Evolutionary conservation across 2,797 vertebrate genomes (phyloP), one percentile per base, ranked within the genome.

Genomic region (Bradypodion ventrale): DNA sequence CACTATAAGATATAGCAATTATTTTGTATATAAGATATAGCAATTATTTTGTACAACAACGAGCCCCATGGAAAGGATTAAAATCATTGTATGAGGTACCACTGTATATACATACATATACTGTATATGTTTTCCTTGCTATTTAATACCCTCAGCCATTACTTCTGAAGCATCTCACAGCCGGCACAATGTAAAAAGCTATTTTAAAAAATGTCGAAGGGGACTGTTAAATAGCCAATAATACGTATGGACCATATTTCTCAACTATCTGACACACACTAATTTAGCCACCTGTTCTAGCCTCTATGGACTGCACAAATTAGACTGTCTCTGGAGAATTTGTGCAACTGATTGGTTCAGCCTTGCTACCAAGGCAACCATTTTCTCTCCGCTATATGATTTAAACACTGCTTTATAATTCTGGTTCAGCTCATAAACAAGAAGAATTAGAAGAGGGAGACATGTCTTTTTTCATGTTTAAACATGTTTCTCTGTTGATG

Each of bases 321-420:
- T 96, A 96, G 94, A 95, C 92, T 89, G 93, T 97, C 96, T 94
- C 94, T 89, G 89, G 95, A 96, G 96, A 97, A 91, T 91, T 91
- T 91, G 37, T 84, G 93, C 90, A 91, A 95, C 94, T 97, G 95
- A 96, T 96, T 96, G 95, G 91, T 95, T 93, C 94, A 93, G 83
- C 90, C 89, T 85, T 0, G 95, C 98, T 94, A 92, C 96, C 96
- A 97, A 95, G 96, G 96, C 95, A 97, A 98, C 96, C 90, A 4
- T 93, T 95, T 95, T 95, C 95, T 95, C 87, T 94, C 94, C 9
- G 85, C 91, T 96, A 29, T 91, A 66, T 92, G 90, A 91, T 91
- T 93, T 92, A 93, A 93, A 92, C 93, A 91, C 87, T 90, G 91
- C 91, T 95, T 94, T 94, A 91, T 92, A 94, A 93, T 91, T 95